phyloP scores from a whole-genome alignment of 2,113 vertebrate genomes.

The Heterochromis multidens region DNA sequence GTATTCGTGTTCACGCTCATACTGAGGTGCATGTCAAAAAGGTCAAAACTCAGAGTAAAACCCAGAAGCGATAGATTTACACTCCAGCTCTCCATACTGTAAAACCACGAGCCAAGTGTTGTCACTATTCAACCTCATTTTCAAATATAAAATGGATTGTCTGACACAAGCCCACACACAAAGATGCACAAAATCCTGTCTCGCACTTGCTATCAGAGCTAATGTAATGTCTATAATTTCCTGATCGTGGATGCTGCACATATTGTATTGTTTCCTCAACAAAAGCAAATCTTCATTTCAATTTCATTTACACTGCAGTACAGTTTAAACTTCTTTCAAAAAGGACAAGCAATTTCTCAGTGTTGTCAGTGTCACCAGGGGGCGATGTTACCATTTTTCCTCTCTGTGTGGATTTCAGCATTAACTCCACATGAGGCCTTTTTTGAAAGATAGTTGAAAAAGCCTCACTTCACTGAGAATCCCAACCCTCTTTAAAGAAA shows the following conservation, averaged over 20 bases:
- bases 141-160: conserved; percentile 20
- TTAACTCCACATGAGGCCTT: not conserved
- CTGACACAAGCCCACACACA: conserved; percentile 1
- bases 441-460: not conserved
- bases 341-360: not conserved
- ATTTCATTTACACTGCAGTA: not conserved
- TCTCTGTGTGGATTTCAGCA: not conserved
- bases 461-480: not conserved
- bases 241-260: not conserved
- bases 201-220: not conserved
- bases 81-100: not conserved
- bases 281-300: not conserved
- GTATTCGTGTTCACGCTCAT: not conserved
- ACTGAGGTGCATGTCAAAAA: not conserved
- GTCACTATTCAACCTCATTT: conserved; percentile 20
- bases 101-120: conserved; percentile 9
- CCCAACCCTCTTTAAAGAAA: not conserved
- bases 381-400: conserved; percentile 56
- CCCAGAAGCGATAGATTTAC: conserved; percentile 3
- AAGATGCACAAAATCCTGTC: conserved; percentile 9
- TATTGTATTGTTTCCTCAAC: not conserved
- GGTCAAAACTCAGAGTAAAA: not conserved
- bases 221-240: not conserved
- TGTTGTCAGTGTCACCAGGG: conserved; percentile 43
- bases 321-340: not conserved